Evolutionary conservation across 2,888 invertebrate genomes (phyloP), one percentile per base, ranked within the genome.

Genomic region (Coenonympha glycerion): DNA sequence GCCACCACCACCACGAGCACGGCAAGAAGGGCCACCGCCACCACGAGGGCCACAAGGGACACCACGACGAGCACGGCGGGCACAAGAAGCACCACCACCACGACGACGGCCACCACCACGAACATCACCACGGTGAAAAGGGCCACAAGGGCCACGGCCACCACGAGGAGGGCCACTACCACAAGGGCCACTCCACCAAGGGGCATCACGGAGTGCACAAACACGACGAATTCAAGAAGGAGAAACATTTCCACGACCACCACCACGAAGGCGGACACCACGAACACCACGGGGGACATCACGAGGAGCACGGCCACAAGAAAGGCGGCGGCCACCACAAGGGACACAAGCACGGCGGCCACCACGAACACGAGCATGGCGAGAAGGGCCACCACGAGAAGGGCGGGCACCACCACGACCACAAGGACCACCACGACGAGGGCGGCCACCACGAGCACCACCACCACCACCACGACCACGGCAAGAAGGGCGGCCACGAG

Each of bases 161-260:
- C 51, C 86, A 89, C 55, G 88, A 87, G 55, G 75, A 87, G 59
- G 94, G 94, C 2, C 90, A 91, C 61, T 95, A 92, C 75, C 93
- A 93, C 58, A 95, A 95, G 68, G 95, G 95, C 0, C 94, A 95
- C 78, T 92, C 92, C 62, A 95, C 94, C 58, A 93, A 95, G 73
- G 94, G 95, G 50, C 93, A 94, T 63, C 95, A 95, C 68, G 92
- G 94, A 62, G 91, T 95, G 2, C 94, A 95, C 79, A 95, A 95
- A 71, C 84, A 93, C 60, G 93, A 95, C 75, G 95, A 95, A 79
- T 94, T 91, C 79, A 93, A 94, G 73, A 95, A 95, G 71, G 92
- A 95, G 65, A 94, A 95, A 69, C 93, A 95, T 70, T 95, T 93
- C 90, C 94, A 92, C 73, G 94, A 95, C 64, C 92, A 95, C 68